These are phyloP conservation scores for Alcedo atthis DNA, from an alignment of 2,797 vertebrate species.

Conservation along the genomic window DNA sequence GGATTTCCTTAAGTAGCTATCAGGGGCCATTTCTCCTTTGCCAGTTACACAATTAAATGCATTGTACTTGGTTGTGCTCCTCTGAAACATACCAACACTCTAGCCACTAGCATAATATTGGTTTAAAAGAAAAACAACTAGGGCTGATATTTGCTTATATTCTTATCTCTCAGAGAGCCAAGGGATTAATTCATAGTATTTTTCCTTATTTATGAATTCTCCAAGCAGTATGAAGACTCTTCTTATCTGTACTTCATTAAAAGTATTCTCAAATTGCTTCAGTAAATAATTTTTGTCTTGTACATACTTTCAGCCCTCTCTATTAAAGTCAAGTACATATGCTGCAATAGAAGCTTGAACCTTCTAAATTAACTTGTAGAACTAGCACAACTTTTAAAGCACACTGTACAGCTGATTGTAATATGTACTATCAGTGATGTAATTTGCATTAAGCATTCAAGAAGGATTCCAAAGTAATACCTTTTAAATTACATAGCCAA, in stretches of 20 bases:
- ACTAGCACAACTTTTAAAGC: not conserved
- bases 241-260: constrained; percentile 18
- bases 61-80: not conserved
- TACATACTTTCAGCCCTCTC: not conserved
- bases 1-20: not conserved
- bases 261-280: constrained; percentile 23
- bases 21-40: not conserved
- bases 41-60: not conserved
- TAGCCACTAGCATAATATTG: not conserved
- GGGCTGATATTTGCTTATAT: not conserved
- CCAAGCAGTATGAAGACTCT: not conserved
- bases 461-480: not conserved
- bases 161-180: not conserved
- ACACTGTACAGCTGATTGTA: not conserved
- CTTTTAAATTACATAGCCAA: not conserved
- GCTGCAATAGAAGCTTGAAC: not conserved
- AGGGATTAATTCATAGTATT: not conserved
- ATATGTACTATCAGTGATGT: not conserved
- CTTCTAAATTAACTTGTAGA: not conserved
- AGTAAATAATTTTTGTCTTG: constrained; percentile 23
- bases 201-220: constrained; percentile 1
- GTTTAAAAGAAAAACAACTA: not conserved
- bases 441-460: not conserved
- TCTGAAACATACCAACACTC: not conserved
- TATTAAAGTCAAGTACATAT: not conserved